Percentiles rank a stretch among this genome's conserved stretches.
Evolutionary conservation across 2,113 vertebrate species (phyloP).

Genomic region (Willisornis vidua): DNA sequence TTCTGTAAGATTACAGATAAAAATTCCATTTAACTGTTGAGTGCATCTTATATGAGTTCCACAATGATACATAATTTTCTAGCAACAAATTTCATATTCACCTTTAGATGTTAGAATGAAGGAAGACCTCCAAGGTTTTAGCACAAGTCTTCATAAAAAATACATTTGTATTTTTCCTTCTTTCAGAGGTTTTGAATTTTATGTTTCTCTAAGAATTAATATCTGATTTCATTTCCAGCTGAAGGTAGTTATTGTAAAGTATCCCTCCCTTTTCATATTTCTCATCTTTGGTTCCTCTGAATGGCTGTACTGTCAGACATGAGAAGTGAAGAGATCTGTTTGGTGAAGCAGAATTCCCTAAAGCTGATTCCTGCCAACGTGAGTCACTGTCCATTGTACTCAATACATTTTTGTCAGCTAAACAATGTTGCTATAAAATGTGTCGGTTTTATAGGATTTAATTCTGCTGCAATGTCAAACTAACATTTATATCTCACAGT

Average conservation of each 20-base stretch:
- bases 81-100: slow-evolving; percentile 37
- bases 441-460: not conserved
- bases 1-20: slow-evolving; percentile 44
- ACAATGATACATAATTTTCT: slow-evolving; percentile 49
- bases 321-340: not conserved
- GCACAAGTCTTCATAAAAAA: slow-evolving; percentile 13
- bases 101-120: slow-evolving; percentile 20
- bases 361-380: slow-evolving; percentile 22
- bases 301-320: not conserved
- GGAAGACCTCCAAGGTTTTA: slow-evolving; percentile 29
- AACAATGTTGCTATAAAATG: slow-evolving; percentile 12
- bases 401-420: slow-evolving; percentile 23
- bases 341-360: slow-evolving; percentile 8
- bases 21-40: slow-evolving; percentile 63
- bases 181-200: slow-evolving; percentile 3
- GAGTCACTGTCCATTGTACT: not conserved
- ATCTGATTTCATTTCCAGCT: slow-evolving; percentile 2
- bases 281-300: slow-evolving; percentile 13
- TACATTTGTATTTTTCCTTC: not conserved
- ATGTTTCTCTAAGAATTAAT: slow-evolving; percentile 28
- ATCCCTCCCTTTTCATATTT: not conserved
- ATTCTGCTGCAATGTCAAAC: not conserved
- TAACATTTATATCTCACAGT: not conserved
- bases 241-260: not conserved
- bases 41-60: slow-evolving; percentile 23